Percentiles rank a stretch among this genome's conserved stretches.
Conservation (phyloP, 2,113 vertebrate species). For the Onychostruthus taczanowskii region DNA sequence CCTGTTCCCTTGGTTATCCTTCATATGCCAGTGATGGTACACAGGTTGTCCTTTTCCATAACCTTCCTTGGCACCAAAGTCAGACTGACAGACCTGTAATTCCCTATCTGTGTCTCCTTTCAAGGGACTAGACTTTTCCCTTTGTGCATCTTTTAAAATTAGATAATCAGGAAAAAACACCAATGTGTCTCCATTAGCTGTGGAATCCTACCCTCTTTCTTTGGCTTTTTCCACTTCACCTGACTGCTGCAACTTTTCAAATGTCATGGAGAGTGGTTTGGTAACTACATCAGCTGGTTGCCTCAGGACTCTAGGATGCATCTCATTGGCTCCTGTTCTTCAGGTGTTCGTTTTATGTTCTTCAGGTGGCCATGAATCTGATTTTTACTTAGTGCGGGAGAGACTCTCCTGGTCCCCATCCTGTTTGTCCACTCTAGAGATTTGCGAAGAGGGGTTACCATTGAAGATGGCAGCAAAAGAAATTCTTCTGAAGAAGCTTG, state of each 20-base stretch:
- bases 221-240: background rate
- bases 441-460: background rate
- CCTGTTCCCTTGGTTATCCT: background rate
- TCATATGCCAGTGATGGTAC: background rate
- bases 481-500: no score
- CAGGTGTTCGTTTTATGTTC: background rate
- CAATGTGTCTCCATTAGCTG: background rate
- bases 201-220: background rate
- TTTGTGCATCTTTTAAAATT: background rate
- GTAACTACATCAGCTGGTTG: background rate
- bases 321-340: background rate
- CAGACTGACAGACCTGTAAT: background rate
- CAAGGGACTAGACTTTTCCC: fast-evolving
- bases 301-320: background rate
- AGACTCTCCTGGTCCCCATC: background rate
- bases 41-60: background rate
- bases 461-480: background rate
- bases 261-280: background rate
- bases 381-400: background rate
- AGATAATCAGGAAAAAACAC: background rate
- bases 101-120: background rate
- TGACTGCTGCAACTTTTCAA: background rate
- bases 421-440: background rate
- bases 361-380: background rate
- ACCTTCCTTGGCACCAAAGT: fast-evolving